A percentile compares a stretch with the other conserved stretches of the same genome.
phyloP scores from a whole-genome alignment of 2,113 vertebrate genomes.

The Pungitius pungitius region DNA sequence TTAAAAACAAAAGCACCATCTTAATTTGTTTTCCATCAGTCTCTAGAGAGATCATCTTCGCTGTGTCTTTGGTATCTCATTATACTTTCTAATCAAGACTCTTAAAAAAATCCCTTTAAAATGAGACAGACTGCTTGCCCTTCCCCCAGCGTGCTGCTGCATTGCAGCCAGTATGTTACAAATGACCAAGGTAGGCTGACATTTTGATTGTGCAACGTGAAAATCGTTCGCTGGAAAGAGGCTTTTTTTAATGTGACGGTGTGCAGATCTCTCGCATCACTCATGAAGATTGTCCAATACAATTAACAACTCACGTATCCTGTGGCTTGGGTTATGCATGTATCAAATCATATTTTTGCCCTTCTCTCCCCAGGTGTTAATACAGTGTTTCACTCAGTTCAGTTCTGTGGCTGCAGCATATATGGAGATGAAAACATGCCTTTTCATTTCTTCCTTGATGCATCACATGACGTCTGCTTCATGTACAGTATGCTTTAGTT shows the following conservation, averaged over 20 bases:
- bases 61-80: slow-evolving; percentile 89
- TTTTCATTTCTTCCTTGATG: slow-evolving; percentile 68
- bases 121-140: slow-evolving; percentile 87
- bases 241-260: slow-evolving; percentile 83
- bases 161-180: slow-evolving; percentile 95
- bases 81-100: slow-evolving; percentile 92
- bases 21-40: slow-evolving; percentile 89
- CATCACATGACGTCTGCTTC: slow-evolving; percentile 23
- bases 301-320: slow-evolving; percentile 89
- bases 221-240: slow-evolving; percentile 79
- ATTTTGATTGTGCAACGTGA: slow-evolving; percentile 86
- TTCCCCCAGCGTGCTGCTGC: slow-evolving; percentile 87
- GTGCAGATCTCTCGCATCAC: slow-evolving; percentile 86
- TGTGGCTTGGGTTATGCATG: slow-evolving; percentile 82
- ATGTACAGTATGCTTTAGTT: slow-evolving; percentile 13
- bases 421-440: slow-evolving; percentile 57
- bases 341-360: slow-evolving; percentile 51
- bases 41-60: slow-evolving; percentile 86
- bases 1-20: slow-evolving; percentile 87
- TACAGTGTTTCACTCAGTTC: slow-evolving; percentile 29
- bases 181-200: slow-evolving; percentile 95
- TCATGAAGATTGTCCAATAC: slow-evolving; percentile 90
- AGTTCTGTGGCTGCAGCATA: slow-evolving; percentile 57
- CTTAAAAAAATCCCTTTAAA: slow-evolving; percentile 84
- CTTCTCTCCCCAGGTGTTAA: slow-evolving; percentile 49